These are phyloP conservation scores for Lerista edwardsae DNA, from an alignment of 2,797 vertebrate genomes.

Conservation along the genomic window DNA sequence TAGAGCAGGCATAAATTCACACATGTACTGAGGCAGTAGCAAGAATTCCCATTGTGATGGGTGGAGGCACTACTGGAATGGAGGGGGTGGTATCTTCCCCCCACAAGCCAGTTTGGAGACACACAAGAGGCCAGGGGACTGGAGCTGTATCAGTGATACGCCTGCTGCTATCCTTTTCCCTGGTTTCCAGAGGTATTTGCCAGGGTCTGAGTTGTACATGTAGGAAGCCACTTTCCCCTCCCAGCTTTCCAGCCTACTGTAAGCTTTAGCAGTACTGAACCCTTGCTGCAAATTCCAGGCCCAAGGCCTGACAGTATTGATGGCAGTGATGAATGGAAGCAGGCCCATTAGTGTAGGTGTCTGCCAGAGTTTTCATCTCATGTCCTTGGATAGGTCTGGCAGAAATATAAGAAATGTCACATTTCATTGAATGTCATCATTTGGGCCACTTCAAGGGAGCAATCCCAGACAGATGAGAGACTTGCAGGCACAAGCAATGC, in stretches of 20 bases:
- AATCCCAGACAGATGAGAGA: background rate
- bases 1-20: slow-evolving; percentile 51
- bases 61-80: slow-evolving; percentile 14
- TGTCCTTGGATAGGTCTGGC: background rate
- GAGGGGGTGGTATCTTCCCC: background rate
- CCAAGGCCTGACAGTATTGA: too few relatives aligned
- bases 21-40: slow-evolving; percentile 30
- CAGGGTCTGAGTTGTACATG: background rate
- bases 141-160: slow-evolving; percentile 1
- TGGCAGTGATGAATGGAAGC: background rate
- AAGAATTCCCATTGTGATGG: slow-evolving; percentile 19
- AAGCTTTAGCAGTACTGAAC: background rate
- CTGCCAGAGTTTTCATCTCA: background rate
- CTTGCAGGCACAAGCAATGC: background rate
- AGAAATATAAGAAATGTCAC: background rate
- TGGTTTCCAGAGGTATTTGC: background rate
- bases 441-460: background rate
- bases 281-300: background rate
- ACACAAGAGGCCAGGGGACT: slow-evolving; percentile 23
- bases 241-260: background rate
- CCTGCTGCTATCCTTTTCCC: background rate
- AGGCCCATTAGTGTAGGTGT: background rate
- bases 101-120: background rate
- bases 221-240: background rate
- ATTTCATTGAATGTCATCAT: background rate